Evolutionary conservation across 2,888 invertebrate genomes (phyloP).

Genomic region (Drepanosiphum platanoidis): DNA sequence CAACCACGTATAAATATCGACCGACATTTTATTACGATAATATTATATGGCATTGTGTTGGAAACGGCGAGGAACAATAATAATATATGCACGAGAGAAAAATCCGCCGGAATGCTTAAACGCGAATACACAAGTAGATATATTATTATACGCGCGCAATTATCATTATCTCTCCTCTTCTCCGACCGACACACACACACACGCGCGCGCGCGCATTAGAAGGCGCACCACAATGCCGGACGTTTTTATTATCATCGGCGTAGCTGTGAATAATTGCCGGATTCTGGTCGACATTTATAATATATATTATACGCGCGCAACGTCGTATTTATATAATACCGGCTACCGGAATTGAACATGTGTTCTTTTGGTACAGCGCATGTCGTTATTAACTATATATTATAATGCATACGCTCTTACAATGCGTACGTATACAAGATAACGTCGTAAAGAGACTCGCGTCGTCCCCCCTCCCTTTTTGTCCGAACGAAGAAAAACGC

Average conservation of each 20-base stretch:
- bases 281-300: slow-evolving; percentile 37
- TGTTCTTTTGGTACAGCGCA: slow-evolving; percentile 15
- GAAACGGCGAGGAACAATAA: not conserved
- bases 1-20: too few relatives aligned
- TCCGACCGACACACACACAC: not conserved
- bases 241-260: slow-evolving; percentile 40
- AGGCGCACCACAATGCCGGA: not conserved
- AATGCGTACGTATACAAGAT: too few relatives aligned
- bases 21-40: not conserved
- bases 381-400: too few relatives aligned
- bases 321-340: not conserved
- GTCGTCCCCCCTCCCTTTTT: too few relatives aligned
- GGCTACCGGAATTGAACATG: slow-evolving; percentile 37
- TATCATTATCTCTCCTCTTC: too few relatives aligned
- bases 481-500: too few relatives aligned
- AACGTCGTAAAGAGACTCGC: too few relatives aligned
- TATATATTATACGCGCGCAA: not conserved
- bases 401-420: too few relatives aligned
- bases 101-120: not conserved
- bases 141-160: not conserved
- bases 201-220: not conserved
- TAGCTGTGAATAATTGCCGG: slow-evolving; percentile 31
- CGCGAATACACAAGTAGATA: too few relatives aligned
- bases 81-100: not conserved
- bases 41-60: not conserved